Conservation (phyloP, 2,797 vertebrate genomes). For the Coregonus sp. region DNA sequence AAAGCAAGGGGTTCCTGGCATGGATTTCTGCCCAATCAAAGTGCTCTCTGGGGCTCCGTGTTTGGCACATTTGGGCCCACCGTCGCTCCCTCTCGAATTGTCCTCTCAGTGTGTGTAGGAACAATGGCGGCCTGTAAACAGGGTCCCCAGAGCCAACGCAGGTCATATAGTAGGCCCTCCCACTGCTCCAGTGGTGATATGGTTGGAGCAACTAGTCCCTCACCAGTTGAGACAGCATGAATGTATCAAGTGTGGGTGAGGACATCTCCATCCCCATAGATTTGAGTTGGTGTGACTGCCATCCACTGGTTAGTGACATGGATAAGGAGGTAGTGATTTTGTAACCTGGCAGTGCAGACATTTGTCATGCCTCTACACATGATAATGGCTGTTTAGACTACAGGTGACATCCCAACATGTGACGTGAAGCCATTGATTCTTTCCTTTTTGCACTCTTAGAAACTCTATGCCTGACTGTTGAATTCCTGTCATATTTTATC, state of each 20-base stretch:
- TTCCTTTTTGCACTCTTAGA: too few relatives aligned
- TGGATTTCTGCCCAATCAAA: slow-evolving; percentile 32
- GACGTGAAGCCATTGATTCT: too few relatives aligned
- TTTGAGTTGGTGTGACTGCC: background rate
- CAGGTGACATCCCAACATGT: too few relatives aligned
- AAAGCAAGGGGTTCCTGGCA: slow-evolving; percentile 54
- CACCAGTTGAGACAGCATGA: slow-evolving; percentile 40
- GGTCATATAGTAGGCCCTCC: slow-evolving; percentile 31
- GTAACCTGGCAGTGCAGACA: background rate
- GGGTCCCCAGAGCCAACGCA: slow-evolving; percentile 45
- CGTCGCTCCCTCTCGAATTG: slow-evolving; percentile 2
- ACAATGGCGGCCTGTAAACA: slow-evolving; percentile 59
- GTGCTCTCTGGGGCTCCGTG: slow-evolving; percentile 46
- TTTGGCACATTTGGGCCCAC: slow-evolving; percentile 52
- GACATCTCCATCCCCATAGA: background rate
- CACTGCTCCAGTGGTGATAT: slow-evolving; percentile 28
- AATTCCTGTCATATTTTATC: too few relatives aligned
- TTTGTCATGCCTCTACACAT: too few relatives aligned
- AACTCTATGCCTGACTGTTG: too few relatives aligned
- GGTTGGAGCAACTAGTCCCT: slow-evolving; percentile 46
- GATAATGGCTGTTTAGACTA: too few relatives aligned
- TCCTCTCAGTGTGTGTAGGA: slow-evolving; percentile 39
- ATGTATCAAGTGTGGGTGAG: background rate
- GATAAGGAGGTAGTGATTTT: background rate
- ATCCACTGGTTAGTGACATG: background rate